These are phyloP conservation scores for Aspidoscelis tigris DNA, from an alignment of 2,113 vertebrate species.

Conservation along the genomic window DNA sequence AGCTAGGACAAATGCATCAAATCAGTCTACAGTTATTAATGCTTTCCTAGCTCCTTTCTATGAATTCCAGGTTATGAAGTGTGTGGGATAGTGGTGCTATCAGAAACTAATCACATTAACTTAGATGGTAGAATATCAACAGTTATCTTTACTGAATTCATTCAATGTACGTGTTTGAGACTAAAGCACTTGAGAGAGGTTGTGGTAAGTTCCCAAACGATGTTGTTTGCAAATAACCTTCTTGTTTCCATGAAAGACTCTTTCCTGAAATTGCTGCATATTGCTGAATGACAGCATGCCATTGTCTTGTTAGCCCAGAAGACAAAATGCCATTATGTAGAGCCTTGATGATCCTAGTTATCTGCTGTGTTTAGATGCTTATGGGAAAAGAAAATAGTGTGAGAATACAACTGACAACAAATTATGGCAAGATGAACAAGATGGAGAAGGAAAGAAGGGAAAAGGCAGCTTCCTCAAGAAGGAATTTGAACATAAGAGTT, in stretches of 20 bases:
- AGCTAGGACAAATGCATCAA: constrained; percentile 1
- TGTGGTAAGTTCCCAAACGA: background rate
- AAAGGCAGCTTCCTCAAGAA: background rate
- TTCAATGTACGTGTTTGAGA: background rate
- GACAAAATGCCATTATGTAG: background rate
- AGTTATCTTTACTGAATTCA: background rate
- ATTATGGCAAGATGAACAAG: too few species aligned
- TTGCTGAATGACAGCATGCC: background rate
- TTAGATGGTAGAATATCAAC: background rate
- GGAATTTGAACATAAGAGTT: too few species aligned
- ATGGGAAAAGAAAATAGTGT: background rate
- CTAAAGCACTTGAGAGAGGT: background rate
- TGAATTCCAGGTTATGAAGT: constrained; percentile 5
- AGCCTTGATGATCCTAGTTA: background rate
- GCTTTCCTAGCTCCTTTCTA: constrained; percentile 6
- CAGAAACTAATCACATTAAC: background rate
- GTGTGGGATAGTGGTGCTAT: background rate
- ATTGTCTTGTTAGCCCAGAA: background rate
- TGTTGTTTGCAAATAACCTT: background rate
- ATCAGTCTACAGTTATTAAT: constrained; percentile 10
- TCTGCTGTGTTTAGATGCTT: background rate
- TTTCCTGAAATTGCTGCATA: background rate
- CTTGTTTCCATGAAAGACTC: background rate
- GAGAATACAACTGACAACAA: background rate
- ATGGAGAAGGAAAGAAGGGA: background rate